phyloP scores from a whole-genome alignment of 2,888 invertebrate genomes.

The Aphrophora alni region DNA sequence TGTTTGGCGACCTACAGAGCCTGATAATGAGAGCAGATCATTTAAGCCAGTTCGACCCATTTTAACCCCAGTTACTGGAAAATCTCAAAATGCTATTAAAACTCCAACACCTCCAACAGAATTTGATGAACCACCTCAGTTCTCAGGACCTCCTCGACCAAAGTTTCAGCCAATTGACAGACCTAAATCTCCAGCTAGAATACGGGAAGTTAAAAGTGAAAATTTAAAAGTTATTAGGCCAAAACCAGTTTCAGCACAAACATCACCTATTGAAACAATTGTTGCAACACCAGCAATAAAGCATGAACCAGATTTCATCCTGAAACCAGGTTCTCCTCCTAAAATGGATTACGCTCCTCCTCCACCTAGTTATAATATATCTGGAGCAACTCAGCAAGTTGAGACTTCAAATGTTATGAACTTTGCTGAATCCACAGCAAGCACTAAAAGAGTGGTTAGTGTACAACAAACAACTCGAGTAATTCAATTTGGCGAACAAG shows the following conservation, averaged over 20 bases:
- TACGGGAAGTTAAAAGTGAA: conserved; percentile 32
- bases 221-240: conserved; percentile 38
- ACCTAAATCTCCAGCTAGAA: conserved; percentile 42
- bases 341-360: conserved; percentile 65
- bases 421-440: conserved; percentile 73
- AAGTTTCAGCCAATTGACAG: conserved; percentile 67
- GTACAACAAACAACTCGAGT: conserved; percentile 73
- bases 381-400: conserved; percentile 56
- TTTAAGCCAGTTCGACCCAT: conserved; percentile 67
- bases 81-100: conserved; percentile 55
- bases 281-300: conserved; percentile 38
- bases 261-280: conserved; percentile 53
- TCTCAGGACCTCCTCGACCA: conserved; percentile 59
- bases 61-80: conserved; percentile 56
- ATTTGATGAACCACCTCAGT: conserved; percentile 61
- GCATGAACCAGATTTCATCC: conserved; percentile 55
- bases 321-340: conserved; percentile 66
- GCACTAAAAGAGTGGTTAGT: conserved; percentile 68
- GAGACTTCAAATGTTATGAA: conserved; percentile 74
- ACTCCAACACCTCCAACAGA: conserved; percentile 66
- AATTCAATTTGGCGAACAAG: conserved; percentile 67
- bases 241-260: conserved; percentile 32
- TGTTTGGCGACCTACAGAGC: conserved; percentile 64
- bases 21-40: conserved; percentile 56
- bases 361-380: conserved; percentile 57